phyloP scores from a whole-genome alignment of 2,888 invertebrate genomes.

The Leptinotarsa rubiginosa region DNA sequence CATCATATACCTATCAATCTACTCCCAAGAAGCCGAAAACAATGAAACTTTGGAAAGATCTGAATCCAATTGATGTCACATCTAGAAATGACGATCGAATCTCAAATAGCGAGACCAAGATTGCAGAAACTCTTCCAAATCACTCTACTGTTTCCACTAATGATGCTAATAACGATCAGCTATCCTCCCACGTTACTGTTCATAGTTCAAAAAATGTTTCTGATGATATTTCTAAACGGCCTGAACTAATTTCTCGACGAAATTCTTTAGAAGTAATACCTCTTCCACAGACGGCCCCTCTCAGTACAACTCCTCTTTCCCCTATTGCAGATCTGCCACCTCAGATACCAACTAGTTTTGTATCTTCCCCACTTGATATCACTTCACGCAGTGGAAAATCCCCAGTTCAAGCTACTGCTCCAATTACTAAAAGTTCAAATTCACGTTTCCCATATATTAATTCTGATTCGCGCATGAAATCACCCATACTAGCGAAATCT shows the following conservation, averaged over 20 bases:
- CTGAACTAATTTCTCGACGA: too few species aligned
- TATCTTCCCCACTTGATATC: too few species aligned
- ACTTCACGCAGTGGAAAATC: background rate
- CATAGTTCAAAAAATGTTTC: too few species aligned
- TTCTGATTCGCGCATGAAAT: background rate
- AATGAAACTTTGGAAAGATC: conserved; percentile 35
- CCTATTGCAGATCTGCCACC: background rate
- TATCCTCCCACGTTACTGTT: background rate
- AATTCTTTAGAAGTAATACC: background rate
- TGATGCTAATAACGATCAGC: background rate
- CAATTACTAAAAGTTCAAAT: background rate
- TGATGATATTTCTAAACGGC: too few species aligned
- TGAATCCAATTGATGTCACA: conserved; percentile 31
- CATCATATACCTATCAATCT: conserved; percentile 28
- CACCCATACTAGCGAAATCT: background rate
- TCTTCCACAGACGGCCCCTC: background rate
- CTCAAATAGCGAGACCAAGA: background rate
- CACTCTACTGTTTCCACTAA: background rate
- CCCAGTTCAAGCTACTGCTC: background rate
- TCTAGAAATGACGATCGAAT: background rate
- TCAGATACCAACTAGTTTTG: background rate
- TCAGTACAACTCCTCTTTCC: background rate
- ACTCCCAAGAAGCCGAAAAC: background rate
- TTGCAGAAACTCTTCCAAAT: background rate
- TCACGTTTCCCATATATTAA: background rate